phyloP scores from a whole-genome alignment of 2,113 vertebrate genomes.

The Pungitius pungitius region DNA sequence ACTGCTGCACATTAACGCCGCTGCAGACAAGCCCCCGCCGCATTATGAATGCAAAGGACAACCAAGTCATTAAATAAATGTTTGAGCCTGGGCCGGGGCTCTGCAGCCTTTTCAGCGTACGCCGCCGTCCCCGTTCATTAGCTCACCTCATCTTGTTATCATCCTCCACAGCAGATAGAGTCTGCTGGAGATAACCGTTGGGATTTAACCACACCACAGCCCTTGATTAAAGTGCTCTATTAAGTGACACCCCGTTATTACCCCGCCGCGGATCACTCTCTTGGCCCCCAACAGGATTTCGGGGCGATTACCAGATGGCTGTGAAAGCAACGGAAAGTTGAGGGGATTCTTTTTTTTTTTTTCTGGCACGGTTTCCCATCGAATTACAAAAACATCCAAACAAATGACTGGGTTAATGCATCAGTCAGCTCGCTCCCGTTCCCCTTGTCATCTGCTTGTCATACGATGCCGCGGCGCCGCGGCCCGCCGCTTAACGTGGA shows the following conservation, averaged over 20 bases:
- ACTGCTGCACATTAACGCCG: conserved; percentile 55
- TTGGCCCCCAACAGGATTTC: conserved; percentile 32
- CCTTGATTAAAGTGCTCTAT: conserved; percentile 67
- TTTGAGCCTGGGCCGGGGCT: conserved; percentile 53
- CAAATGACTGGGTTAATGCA: conserved; percentile 52
- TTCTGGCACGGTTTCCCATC: conserved; percentile 1
- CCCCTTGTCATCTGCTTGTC: conserved; percentile 64
- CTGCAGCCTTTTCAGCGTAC: conserved; percentile 56
- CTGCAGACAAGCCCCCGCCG: conserved; percentile 49
- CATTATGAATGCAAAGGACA: conserved; percentile 74
- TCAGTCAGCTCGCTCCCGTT: conserved; percentile 60
- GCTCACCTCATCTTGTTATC: conserved; percentile 64
- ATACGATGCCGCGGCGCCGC: conserved; percentile 53
- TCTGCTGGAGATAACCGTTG: conserved; percentile 65
- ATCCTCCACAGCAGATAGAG: conserved; percentile 61
- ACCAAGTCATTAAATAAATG: conserved; percentile 73
- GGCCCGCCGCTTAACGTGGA: conserved; percentile 58
- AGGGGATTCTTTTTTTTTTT: conserved; percentile 19
- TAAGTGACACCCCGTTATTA: conserved; percentile 53
- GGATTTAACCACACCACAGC: conserved; percentile 55
- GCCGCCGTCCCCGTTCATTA: conserved; percentile 67
- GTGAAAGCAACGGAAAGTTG: conserved; percentile 31
- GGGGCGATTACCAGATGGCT: conserved; percentile 32
- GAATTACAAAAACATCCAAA: conserved; percentile 58
- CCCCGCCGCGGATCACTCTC: conserved; percentile 40